Evolutionary conservation across 1,140 invertebrate genomes (phyloP), one percentile per base, ranked within the genome.

Genomic region (Luehdorfia chinensis): DNA sequence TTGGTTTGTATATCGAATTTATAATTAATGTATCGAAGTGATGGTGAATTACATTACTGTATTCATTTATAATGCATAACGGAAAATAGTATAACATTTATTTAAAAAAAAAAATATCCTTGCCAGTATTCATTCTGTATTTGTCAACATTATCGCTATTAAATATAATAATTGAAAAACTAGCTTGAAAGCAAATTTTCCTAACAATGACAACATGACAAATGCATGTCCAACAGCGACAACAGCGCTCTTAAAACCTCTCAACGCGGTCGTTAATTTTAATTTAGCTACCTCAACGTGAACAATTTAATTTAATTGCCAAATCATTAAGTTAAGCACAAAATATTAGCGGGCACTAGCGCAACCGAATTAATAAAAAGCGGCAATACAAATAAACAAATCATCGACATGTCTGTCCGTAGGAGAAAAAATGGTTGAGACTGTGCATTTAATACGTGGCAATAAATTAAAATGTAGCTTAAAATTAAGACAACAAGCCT

Each of bases 401-500:
- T 76, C 74, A 74, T 72, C 74, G 74, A 63, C 53, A 63, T 62
- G 57, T 75, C 59, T 75, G 70, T 41, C 69, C 70, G 66, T 59
- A 55, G 55, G 53, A 45, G 45, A 66, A 83, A 80, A 84, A 81
- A 78, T 70, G 76, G 72, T 73, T 68, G 72, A 66, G 66, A 66
- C 57, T 59, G 57, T 66, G 65, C 70, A 78, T 80, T n/a, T 79
- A 81, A 84, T 80, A 83, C 67, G 66, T 77, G 65, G 64, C 66
- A 66, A 84, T 86, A 86, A 86, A 84, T 86, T 86, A 78, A 75
- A 78, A 64, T 66, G 69, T 73, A 70, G 69, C 72, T 86, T 75
- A 80, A 83, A 86, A 86, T 86, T 84, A 80, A 86, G 83, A 86
- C 83, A 86, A 86, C 83, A 84, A 84, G 75, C 66, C 81, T 86